Evolutionary conservation across 2,113 vertebrate species (phyloP).

Genomic region (Cephalopholis sonnerati): DNA sequence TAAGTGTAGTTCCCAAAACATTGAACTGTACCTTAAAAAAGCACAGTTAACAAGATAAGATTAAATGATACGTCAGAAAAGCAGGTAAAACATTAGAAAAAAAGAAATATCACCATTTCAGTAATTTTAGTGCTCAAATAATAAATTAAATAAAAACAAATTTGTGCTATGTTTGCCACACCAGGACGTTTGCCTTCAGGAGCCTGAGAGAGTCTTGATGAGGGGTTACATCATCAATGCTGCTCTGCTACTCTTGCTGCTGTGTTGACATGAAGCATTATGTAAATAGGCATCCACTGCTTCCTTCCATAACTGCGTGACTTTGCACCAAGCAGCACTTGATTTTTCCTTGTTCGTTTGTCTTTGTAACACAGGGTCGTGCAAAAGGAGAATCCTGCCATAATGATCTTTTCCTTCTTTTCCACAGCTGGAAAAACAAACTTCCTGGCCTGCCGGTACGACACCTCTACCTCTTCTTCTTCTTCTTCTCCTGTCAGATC

Average conservation of each 20-base stretch:
- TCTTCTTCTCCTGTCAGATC: constrained; percentile 31
- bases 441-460: neutral
- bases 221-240: constrained; percentile 39
- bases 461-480: neutral
- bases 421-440: constrained; percentile 12
- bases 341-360: neutral
- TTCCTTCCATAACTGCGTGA: constrained; percentile 5
- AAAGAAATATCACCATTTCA: neutral
- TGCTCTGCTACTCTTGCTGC: neutral
- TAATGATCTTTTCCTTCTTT: constrained; percentile 11
- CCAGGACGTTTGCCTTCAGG: neutral
- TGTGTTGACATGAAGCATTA: constrained; percentile 13
- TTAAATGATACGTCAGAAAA: neutral
- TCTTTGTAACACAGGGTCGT: neutral
- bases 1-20: too few species aligned
- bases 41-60: too few species aligned
- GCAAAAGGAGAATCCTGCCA: neutral
- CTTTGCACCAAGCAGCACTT: constrained; percentile 3
- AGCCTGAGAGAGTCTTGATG: constrained; percentile 25
- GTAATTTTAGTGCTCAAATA: neutral
- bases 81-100: neutral
- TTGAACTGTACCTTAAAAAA: too few species aligned
- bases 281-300: constrained; percentile 32
- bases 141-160: neutral
- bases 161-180: neutral